These are phyloP conservation scores for Drosophila subpulchrella DNA, from an alignment of 1,140 invertebrate species.

Conservation along the genomic window DNA sequence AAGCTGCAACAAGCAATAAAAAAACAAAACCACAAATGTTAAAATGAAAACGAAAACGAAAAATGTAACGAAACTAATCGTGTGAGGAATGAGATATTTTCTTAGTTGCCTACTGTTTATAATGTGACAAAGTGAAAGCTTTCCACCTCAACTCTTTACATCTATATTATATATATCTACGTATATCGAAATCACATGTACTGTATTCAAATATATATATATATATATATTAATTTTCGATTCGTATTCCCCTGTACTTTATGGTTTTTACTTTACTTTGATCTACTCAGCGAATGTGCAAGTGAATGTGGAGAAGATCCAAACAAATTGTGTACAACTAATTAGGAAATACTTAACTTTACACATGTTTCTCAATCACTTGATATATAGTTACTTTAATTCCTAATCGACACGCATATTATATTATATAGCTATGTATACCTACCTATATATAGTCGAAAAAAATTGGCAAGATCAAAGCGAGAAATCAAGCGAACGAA, in stretches of 20 bases:
- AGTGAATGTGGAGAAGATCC: not conserved
- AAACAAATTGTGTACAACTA: constrained; percentile 23
- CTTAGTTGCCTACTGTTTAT: constrained; percentile 37
- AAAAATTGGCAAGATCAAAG: constrained; percentile 35
- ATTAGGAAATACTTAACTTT: constrained; percentile 39
- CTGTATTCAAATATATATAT: constrained; percentile 22
- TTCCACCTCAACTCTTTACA: constrained; percentile 58
- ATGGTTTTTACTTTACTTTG: constrained; percentile 17
- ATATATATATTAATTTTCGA: constrained; percentile 22
- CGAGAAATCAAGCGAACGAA: constrained; percentile 12
- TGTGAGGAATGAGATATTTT: constrained; percentile 17
- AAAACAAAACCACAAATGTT: constrained; percentile 20
- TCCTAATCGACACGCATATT: constrained; percentile 19
- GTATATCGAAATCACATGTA: constrained; percentile 27
- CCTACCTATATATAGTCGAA: constrained; percentile 16
- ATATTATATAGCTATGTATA: constrained; percentile 9
- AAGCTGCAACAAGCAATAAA: constrained; percentile 23
- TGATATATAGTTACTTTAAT: constrained; percentile 31
- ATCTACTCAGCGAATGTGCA: constrained; percentile 8
- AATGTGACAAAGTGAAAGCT: constrained; percentile 67
- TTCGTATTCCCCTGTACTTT: constrained; percentile 18
- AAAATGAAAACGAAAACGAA: not conserved
- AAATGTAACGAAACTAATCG: not conserved
- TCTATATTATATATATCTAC: constrained; percentile 14
- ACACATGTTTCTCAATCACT: constrained; percentile 52